Conservation (phyloP, 2,797 vertebrate genomes). For the Girardinus metallicus region DNA sequence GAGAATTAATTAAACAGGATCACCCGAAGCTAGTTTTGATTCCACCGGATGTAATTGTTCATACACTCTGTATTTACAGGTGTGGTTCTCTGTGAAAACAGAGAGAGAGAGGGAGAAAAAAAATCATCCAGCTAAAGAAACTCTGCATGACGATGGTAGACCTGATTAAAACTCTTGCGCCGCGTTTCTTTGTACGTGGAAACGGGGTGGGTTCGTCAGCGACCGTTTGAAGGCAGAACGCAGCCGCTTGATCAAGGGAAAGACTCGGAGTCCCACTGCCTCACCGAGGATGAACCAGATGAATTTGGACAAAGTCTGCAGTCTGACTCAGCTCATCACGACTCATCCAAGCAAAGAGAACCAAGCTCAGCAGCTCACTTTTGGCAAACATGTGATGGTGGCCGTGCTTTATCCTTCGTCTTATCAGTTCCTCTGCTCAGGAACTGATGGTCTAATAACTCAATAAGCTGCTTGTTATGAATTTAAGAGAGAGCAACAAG, state of each 20-base stretch:
- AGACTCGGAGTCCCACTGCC: constrained; percentile 62
- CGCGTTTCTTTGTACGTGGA: constrained; percentile 4
- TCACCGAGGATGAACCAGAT: constrained; percentile 60
- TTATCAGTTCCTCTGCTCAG: background rate
- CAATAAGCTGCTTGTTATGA: background rate
- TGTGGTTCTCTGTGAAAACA: constrained; percentile 18
- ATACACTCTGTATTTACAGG: constrained; percentile 40
- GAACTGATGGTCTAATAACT: background rate
- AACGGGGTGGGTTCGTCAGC: constrained; percentile 53
- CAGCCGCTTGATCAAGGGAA: constrained; percentile 28
- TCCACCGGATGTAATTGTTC: constrained; percentile 48
- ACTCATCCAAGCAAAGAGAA: constrained; percentile 26
- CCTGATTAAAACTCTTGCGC: constrained; percentile 2
- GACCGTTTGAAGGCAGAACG: constrained; percentile 41
- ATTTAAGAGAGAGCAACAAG: constrained; percentile 17
- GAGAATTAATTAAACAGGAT: constrained; percentile 70
- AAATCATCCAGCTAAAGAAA: background rate
- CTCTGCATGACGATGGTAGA: background rate
- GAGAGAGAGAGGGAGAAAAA: background rate
- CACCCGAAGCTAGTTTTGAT: constrained; percentile 56
- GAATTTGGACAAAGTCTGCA: constrained; percentile 58
- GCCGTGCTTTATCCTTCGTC: background rate
- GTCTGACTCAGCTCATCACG: constrained; percentile 73
- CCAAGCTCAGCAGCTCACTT: background rate
- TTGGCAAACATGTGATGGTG: background rate